Evolutionary conservation across 2,113 vertebrate genomes (phyloP).

Genomic region (Bubalus kerabau): DNA sequence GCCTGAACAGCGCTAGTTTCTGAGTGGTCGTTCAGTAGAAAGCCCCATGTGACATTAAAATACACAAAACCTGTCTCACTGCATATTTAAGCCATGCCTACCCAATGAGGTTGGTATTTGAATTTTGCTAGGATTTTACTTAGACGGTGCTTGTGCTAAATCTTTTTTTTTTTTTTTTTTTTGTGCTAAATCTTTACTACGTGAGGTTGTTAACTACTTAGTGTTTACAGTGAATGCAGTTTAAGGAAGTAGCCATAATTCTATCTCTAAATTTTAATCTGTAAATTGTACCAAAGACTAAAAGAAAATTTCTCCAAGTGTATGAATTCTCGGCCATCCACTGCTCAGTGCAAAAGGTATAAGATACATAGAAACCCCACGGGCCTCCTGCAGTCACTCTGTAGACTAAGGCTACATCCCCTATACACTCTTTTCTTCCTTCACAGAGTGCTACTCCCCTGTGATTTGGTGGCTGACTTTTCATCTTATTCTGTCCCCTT

Average conservation of each 20-base stretch:
- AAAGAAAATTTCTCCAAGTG: neutral
- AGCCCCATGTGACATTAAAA: neutral
- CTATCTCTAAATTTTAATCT: neutral
- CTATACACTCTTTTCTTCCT: neutral
- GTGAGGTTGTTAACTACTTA: neutral
- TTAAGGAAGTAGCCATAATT: neutral
- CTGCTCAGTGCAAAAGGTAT: neutral
- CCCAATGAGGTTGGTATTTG: neutral
- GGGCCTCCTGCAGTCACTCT: too few species aligned
- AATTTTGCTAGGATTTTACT: neutral
- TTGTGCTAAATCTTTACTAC: neutral
- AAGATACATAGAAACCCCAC: neutral
- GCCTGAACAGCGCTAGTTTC: neutral
- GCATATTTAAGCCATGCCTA: neutral
- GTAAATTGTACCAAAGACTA: neutral
- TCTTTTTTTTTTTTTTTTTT: neutral
- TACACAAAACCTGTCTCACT: neutral
- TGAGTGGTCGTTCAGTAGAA: neutral
- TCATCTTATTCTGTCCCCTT: neutral
- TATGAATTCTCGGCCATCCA: neutral
- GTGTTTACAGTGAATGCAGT: neutral
- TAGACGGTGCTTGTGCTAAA: neutral
- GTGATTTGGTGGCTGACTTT: neutral
- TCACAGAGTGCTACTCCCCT: neutral
- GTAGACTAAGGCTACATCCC: neutral